Base-by-base conservation (phyloP, 1,140 invertebrate genomes). In the Pseudomyrmex concolor region DNA sequence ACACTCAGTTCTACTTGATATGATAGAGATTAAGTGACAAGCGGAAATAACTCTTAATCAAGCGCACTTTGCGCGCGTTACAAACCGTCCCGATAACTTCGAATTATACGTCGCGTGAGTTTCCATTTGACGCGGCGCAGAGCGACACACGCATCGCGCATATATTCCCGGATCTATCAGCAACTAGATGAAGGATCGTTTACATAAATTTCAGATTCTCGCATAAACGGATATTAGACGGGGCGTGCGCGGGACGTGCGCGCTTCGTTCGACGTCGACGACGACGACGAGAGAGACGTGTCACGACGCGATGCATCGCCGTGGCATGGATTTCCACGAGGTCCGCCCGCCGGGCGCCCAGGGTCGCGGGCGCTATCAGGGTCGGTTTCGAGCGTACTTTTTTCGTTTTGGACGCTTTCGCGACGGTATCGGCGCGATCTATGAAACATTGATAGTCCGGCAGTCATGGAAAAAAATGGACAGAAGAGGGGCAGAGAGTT, bases 401-500 rank as follows among this genome's bases (percentile, higher is more conserved):
- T 88, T 90, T 82, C 54, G 78, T 78, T 19, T 63, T 63, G 85
- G 54, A 8, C n/a, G 48, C 72, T 19, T 34, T 48, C 73, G 71
- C 45, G 74, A 71, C 68, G 76, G 22, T 55, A 87, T 87, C 85
- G 66, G 34, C 82, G 67, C 89, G 83, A 90, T 89, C 89, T 90
- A 83, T 89, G 86, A 88, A 90, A 88, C 87, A 90, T 90, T 84
- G 89, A 90, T 90, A 88, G 89, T 63, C 83, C 66, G 82, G 62
- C 59, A 68, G 87, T 45, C 73, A 74, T 25, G 71, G 62, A 82
- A 77, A 60, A 84, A 74, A 89, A 84, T 76, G 80, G 64, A 83
- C 66, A 67, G 74, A 78, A 48, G 55, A 66, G 83, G 85, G 86
- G 88, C 84, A 85, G 86, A 89, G 87, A 73, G 86, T 88, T 90